These are phyloP conservation scores for Atrichornis clamosus DNA, from an alignment of 2,113 vertebrate genomes.

Conservation along the genomic window DNA sequence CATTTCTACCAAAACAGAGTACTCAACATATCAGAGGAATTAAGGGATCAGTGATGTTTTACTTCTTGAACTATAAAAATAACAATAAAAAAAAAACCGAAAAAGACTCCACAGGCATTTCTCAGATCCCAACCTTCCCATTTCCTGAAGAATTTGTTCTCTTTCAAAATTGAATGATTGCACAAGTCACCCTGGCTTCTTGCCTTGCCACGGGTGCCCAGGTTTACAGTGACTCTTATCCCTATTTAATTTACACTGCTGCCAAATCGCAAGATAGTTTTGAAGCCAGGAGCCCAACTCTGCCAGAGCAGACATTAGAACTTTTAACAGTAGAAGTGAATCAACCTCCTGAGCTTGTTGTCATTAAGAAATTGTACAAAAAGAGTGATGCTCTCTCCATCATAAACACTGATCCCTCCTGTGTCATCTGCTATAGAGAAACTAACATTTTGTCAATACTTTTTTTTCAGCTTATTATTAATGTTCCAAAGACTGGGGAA, in stretches of 20 bases:
- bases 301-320: not conserved
- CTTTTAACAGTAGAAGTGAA: not conserved
- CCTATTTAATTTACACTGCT: slow-evolving; percentile 11
- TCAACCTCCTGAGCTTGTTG: not conserved
- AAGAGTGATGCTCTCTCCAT: not conserved
- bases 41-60: not conserved
- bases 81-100: not conserved
- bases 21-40: not conserved
- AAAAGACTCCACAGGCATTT: not conserved
- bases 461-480: not conserved
- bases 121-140: not conserved
- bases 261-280: not conserved
- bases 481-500: not conserved
- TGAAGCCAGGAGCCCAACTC: not conserved
- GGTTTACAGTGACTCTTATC: slow-evolving; percentile 9
- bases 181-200: not conserved
- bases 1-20: not conserved
- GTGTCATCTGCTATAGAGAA: not conserved
- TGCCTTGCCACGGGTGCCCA: not conserved
- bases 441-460: not conserved
- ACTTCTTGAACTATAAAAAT: not conserved
- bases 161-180: not conserved
- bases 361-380: not conserved
- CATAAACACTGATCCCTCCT: not conserved
- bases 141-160: not conserved